These are phyloP conservation scores for Tachysurus fulvidraco DNA, from an alignment of 2,113 vertebrate genomes.

Conservation along the genomic window DNA sequence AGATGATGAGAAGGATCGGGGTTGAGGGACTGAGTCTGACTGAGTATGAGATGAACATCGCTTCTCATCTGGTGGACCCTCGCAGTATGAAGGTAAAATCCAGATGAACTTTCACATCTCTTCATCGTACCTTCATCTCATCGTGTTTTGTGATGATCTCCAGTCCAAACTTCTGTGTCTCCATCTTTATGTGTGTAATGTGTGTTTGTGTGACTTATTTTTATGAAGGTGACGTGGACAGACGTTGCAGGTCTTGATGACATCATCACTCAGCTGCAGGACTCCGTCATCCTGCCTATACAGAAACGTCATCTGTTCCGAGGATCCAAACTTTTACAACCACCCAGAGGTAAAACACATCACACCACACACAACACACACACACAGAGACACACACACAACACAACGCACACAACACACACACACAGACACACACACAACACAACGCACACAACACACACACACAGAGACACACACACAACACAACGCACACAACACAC, in stretches of 20 bases:
- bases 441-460: neutral
- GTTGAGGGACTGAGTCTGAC: conserved; percentile 75
- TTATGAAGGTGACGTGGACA: conserved; percentile 73
- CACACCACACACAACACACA: neutral
- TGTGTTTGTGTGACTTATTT: neutral
- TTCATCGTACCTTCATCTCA: neutral
- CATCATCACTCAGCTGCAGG: conserved; percentile 74
- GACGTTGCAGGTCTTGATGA: conserved; percentile 79
- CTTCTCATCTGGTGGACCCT: conserved; percentile 75
- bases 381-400: too few species aligned
- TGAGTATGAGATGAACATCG: conserved; percentile 80
- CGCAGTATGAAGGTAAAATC: conserved; percentile 72
- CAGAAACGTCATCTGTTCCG: conserved; percentile 75
- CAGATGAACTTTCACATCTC: neutral
- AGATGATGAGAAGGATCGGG: conserved; percentile 77
- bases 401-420: too few species aligned
- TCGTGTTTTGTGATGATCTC: neutral
- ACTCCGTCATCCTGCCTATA: conserved; percentile 78
- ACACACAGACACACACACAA: too few species aligned
- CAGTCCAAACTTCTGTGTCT: neutral
- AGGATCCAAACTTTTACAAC: conserved; percentile 77
- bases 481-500: too few species aligned
- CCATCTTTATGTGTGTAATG: neutral
- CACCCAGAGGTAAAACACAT: conserved; percentile 73
- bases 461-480: neutral